phyloP scores from a whole-genome alignment of 1,140 invertebrate genomes.

The Stegodyphus mimosarum region DNA sequence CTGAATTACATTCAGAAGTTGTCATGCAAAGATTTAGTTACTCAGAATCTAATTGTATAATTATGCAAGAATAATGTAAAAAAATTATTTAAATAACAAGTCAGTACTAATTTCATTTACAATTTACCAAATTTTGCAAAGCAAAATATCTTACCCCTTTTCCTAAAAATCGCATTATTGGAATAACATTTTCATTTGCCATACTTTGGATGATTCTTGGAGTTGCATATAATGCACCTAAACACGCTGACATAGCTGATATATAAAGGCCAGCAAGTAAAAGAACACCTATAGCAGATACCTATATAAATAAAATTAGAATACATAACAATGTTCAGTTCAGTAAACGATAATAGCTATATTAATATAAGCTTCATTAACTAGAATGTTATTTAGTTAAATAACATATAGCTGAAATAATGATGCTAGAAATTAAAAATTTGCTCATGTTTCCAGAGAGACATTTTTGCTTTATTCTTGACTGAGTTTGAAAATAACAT shows the following conservation, averaged over 20 bases:
- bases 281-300: conserved; percentile 75
- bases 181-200: conserved; percentile 94
- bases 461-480: no score
- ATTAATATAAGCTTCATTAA: background rate
- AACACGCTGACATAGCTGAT: conserved; percentile 92
- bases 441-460: no score
- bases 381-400: background rate
- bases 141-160: conserved; percentile 78
- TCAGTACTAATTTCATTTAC: no score
- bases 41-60: no score
- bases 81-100: no score
- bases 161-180: conserved; percentile 84
- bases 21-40: no score
- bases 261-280: conserved; percentile 93
- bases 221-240: conserved; percentile 94
- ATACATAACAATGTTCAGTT: background rate
- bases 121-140: no score
- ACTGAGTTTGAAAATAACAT: no score
- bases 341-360: background rate
- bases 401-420: no score
- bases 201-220: conserved; percentile 94
- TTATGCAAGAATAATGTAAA: no score
- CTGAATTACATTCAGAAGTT: no score
- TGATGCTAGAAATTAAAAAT: no score
- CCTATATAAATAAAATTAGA: conserved; percentile 64